Base-by-base conservation (phyloP, 2,113 vertebrate genomes). In the Formicarius rufipectus region DNA sequence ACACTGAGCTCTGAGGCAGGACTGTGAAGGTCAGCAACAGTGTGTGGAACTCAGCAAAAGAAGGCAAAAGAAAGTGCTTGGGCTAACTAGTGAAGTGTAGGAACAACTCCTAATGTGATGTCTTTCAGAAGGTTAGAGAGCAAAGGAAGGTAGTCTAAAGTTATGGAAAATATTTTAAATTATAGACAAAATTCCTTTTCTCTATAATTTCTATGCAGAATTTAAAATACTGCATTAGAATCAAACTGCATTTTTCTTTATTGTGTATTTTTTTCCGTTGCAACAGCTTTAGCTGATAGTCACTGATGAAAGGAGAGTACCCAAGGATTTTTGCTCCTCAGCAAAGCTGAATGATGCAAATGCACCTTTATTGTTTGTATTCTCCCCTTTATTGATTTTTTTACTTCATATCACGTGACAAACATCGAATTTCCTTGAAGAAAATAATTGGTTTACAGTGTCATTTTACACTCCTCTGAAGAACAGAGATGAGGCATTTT, bases 1-100 rank as follows among this genome's bases (percentile, higher is more conserved):
- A 97, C 62, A 81, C 90, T 92, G 92, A 94, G 95, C 87, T 90
- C 64, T 47, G 66, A 96, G 94, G 93, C 42, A 85, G 72, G 87
- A 91, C 79, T n/a, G 91, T 64, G 72, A 95, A 95, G 77, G 89
- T 76, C 87, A 95, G 15, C 71, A 93, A 96, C 53, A 95, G 79
- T 89, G 83, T 62, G 74, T 80, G 92, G 92, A 63, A 59, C 66
- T n/a, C 3, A 88, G 78, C 72, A 95, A 97, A 96, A 91, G 37
- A 60, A 91, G 40, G 92, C 58, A 94, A 96, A 95, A 89, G 58
- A 69, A 91, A 94, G 92, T 27, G 45, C 47, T 60, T 69, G 64
- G 56, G 72, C 64, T 95, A 93, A 94, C 66, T 84, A 89, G 63
- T 53, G 95, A 97, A 42, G 78, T 96, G 91, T 27, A 95, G 94